phyloP scores from a whole-genome alignment of 2,888 invertebrate species.

The Cancer borealis region DNA sequence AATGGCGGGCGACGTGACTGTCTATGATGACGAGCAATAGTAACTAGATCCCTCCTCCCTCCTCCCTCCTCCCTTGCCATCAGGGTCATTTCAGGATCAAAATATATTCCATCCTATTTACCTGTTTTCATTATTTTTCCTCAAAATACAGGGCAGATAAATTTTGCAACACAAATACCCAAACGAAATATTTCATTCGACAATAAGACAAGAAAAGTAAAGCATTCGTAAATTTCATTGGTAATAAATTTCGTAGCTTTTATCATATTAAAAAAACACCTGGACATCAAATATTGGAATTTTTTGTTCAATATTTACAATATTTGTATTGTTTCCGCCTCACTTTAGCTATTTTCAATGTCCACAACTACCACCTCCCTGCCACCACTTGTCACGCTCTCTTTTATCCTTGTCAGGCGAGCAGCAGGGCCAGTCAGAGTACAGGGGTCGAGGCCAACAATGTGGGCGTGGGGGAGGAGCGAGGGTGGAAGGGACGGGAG shows the following conservation, averaged over 20 bases:
- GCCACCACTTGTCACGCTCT: slow-evolving; percentile 35
- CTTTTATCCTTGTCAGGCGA: slow-evolving; percentile 14
- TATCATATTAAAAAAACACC: slow-evolving; percentile 12
- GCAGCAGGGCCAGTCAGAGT: slow-evolving; percentile 4
- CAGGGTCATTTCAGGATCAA: not conserved
- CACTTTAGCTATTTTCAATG: slow-evolving; percentile 5
- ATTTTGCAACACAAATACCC: not conserved
- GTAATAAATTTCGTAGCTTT: slow-evolving; percentile 21
- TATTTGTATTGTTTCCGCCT: not conserved
- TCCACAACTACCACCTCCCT: slow-evolving; percentile 25
- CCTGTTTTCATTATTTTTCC: not conserved
- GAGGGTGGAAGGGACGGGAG: not conserved
- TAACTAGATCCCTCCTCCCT: not conserved
- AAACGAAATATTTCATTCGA: not conserved
- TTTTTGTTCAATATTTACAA: not conserved
- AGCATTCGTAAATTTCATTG: not conserved
- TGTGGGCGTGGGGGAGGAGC: slow-evolving; percentile 1
- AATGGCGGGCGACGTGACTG: not conserved
- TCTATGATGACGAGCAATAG: not conserved
- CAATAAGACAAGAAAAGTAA: slow-evolving; percentile 6
- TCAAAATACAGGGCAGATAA: not conserved
- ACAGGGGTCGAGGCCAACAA: slow-evolving; percentile 24
- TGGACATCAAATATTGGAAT: not conserved
- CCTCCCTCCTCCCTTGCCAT: not conserved
- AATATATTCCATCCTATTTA: not conserved